phyloP scores from a whole-genome alignment of 2,113 vertebrate species.

The Chionis minor region DNA sequence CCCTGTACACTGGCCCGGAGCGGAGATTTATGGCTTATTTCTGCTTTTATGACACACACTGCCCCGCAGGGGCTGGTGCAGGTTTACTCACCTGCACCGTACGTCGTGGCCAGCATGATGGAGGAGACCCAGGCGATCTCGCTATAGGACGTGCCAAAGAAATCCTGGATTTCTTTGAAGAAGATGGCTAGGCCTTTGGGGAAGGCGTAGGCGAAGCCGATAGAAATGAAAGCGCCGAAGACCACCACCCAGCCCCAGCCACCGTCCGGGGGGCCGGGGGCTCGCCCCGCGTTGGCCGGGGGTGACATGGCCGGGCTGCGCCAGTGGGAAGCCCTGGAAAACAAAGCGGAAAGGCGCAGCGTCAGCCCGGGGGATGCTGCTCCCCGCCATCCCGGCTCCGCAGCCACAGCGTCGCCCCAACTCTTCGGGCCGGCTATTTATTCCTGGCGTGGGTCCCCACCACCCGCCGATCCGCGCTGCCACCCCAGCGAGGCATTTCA shows the following conservation, averaged over 20 bases:
- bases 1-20: accelerated
- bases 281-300: no score
- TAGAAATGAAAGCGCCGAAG: slow-evolving; percentile 78
- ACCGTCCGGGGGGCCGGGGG: slow-evolving; percentile 71
- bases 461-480: no score
- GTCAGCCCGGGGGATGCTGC: background rate
- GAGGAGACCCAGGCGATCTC: slow-evolving; percentile 81
- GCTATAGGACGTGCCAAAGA: slow-evolving; percentile 78
- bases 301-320: slow-evolving; percentile 31
- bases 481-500: no score
- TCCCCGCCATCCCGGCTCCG: accelerated
- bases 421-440: accelerated
- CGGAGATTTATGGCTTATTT: accelerated
- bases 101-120: slow-evolving; percentile 80
- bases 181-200: slow-evolving; percentile 82
- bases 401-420: background rate
- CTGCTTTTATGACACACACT: background rate
- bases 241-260: slow-evolving; percentile 83
- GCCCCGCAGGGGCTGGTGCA: background rate
- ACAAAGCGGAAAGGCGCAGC: background rate
- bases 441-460: no score
- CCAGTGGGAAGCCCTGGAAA: slow-evolving; percentile 18
- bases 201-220: slow-evolving; percentile 84
- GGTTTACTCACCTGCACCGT: slow-evolving; percentile 78
- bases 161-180: slow-evolving; percentile 83